These are phyloP conservation scores for Psococerastis gibbosa DNA, from an alignment of 2,888 invertebrate species.

Conservation along the genomic window DNA sequence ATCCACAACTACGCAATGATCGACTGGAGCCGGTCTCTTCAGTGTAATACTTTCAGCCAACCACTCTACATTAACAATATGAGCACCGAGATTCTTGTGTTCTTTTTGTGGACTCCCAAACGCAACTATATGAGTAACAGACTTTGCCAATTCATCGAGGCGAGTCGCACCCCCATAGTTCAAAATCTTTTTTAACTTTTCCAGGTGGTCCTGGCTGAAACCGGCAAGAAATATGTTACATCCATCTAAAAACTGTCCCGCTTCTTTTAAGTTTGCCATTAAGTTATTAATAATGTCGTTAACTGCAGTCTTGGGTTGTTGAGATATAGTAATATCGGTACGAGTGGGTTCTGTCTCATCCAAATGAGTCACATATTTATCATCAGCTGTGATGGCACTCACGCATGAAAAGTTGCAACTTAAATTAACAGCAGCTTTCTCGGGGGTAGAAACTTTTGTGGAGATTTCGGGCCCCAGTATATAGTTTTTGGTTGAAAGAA, in stretches of 20 bases:
- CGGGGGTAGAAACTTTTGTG: conserved; percentile 50
- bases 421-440: conserved; percentile 28
- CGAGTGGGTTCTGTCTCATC: conserved; percentile 12
- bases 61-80: conserved; percentile 54
- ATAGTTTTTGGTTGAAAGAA: conserved; percentile 40
- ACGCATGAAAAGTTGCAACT: conserved; percentile 30
- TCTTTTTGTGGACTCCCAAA: not conserved
- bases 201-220: conserved; percentile 38
- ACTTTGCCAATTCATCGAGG: conserved; percentile 51
- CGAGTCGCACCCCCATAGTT: conserved; percentile 70
- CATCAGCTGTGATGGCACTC: conserved; percentile 26
- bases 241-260: conserved; percentile 72
- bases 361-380: conserved; percentile 12
- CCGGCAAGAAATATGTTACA: conserved; percentile 52
- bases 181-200: conserved; percentile 47
- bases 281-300: conserved; percentile 20
- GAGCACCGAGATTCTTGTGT: conserved; percentile 23
- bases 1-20: conserved; percentile 21
- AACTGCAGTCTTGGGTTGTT: conserved; percentile 17
- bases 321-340: not conserved
- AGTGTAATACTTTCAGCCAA: conserved; percentile 49
- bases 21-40: conserved; percentile 36
- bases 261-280: conserved; percentile 24
- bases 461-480: conserved; percentile 30
- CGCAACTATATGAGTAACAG: conserved; percentile 57